A percentile compares a stretch with the other conserved stretches of the same genome.
phyloP scores from a whole-genome alignment of 2,888 invertebrate species.

The Hypsopygia costalis region DNA sequence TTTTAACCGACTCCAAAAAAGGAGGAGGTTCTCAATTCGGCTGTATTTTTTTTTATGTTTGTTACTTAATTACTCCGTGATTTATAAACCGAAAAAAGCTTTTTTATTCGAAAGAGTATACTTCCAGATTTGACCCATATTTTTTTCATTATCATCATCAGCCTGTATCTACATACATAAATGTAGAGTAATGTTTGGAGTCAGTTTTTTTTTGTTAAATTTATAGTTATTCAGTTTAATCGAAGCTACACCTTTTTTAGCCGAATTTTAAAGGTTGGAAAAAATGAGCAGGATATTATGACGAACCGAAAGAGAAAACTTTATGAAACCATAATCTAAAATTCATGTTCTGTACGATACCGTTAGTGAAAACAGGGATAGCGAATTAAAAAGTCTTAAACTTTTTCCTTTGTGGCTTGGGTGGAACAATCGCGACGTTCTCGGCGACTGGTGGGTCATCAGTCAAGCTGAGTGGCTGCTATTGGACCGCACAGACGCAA shows the following conservation, averaged over 20 bases:
- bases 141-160: too few species aligned
- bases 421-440: slow-evolving; percentile 40
- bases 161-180: too few species aligned
- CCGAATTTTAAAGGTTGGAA: neutral
- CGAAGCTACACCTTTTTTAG: neutral
- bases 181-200: too few species aligned
- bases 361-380: slow-evolving; percentile 19
- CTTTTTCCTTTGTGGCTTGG: slow-evolving; percentile 20
- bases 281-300: slow-evolving; percentile 3
- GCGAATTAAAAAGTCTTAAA: slow-evolving; percentile 23
- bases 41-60: too few species aligned
- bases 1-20: too few species aligned
- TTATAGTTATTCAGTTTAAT: neutral
- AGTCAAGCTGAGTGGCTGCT: slow-evolving; percentile 50
- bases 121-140: too few species aligned
- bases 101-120: too few species aligned
- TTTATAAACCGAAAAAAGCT: too few species aligned
- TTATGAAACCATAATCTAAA: slow-evolving; percentile 19
- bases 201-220: too few species aligned
- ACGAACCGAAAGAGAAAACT: slow-evolving; percentile 11
- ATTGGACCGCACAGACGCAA: slow-evolving; percentile 40
- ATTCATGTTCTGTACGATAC: slow-evolving; percentile 19
- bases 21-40: too few species aligned
- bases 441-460: slow-evolving; percentile 40
- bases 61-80: too few species aligned